Base-by-base conservation (phyloP, 2,888 invertebrate species). In the Xylocampa areola region DNA sequence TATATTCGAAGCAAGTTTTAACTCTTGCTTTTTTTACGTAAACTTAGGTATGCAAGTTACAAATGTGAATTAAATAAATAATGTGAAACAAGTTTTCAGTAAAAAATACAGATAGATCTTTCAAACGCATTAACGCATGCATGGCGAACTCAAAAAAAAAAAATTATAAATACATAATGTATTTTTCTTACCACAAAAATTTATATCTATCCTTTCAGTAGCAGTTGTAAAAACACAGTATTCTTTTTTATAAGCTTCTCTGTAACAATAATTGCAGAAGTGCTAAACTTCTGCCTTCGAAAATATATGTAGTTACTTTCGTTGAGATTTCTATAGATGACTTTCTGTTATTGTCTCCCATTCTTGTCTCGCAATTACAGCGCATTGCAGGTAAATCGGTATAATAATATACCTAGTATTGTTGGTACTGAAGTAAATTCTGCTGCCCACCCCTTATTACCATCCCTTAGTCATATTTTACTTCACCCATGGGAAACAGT, bases 1-100 rank as follows among this genome's bases (percentile, higher is more conserved):
- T 83, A 79, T 82, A 84, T 81, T 77, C 74, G 67, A 70, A 80
- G 72, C 68, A 77, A 81, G 69, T 77, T 77, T 59, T 45, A 73
- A 73, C 70, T 77, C 64, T 74, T 73, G 68, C 76, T 71, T 70
- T n/a, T 66, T 76, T 76, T 70, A 58, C 60, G 37, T 53, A 64
- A 70, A 77, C 70, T 78, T 74, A 57, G 54, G 39, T 65, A 70
- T 63, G 63, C 44, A 67, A 41, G 33, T 48, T 62, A 52, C 53
- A 37, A 53, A 68, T 74, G 35, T 61, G 72, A 68, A 51, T 47
- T 54, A 33, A 44, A 51, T 23, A 29, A 17, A 8, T 13, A n/a
- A n/a, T n/a, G n/a, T n/a, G n/a, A n/a, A n/a, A n/a, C n/a, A n/a
- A n/a, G n/a, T n/a, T n/a, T n/a, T n/a, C n/a, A n/a, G n/a, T n/a